Evolutionary conservation across 2,113 vertebrate species (phyloP).

Genomic region (Astur gentilis): DNA sequence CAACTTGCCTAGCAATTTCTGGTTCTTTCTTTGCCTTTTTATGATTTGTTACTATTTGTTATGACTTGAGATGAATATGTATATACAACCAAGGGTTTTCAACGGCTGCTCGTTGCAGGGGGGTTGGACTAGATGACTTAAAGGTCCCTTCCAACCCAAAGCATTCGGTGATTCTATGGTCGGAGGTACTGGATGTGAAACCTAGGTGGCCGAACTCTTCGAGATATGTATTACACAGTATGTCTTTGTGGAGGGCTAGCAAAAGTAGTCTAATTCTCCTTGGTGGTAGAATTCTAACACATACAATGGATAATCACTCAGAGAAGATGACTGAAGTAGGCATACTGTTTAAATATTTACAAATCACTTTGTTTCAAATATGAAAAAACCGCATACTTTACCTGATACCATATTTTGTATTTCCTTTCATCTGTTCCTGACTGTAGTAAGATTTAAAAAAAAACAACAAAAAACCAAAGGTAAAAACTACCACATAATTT

Average conservation of each 20-base stretch:
- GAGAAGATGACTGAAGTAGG: background rate
- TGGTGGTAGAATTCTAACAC: background rate
- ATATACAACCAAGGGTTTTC: background rate
- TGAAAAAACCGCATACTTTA: rapidly evolving
- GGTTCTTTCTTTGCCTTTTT: background rate
- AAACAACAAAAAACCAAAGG: background rate
- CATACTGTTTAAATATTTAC: background rate
- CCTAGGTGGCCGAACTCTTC: background rate
- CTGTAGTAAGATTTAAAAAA: background rate
- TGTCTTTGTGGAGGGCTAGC: background rate
- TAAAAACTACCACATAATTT: background rate
- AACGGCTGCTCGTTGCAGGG: background rate
- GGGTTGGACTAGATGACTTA: background rate
- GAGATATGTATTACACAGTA: rapidly evolving
- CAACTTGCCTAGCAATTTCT: background rate
- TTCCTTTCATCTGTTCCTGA: background rate
- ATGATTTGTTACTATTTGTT: background rate
- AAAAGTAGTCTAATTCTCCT: background rate
- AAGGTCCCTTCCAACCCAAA: background rate
- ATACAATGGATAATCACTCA: background rate
- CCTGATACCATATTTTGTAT: background rate
- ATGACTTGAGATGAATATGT: background rate
- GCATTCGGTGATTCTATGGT: background rate
- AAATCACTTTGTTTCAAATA: background rate
- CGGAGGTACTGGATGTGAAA: background rate